Conservation (phyloP, 1,140 invertebrate species). For the Oreohelix idahoensis region DNA sequence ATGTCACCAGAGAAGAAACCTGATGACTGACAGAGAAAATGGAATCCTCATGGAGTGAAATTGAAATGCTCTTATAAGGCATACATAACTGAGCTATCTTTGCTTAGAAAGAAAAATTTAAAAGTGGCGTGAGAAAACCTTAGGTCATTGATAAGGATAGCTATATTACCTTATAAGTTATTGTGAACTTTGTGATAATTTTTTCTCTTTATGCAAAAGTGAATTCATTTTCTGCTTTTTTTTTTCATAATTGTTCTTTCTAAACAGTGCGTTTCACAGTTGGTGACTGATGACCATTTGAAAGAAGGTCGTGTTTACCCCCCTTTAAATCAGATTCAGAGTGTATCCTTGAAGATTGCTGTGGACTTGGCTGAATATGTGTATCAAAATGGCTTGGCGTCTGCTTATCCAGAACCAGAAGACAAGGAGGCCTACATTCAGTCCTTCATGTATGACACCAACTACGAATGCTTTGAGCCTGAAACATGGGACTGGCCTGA, state of each 20-base stretch:
- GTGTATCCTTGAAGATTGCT: slow-evolving; percentile 91
- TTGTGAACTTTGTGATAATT: no score
- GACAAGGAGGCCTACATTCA: slow-evolving; percentile 75
- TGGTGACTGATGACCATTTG: slow-evolving; percentile 88
- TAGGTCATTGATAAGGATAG: no score
- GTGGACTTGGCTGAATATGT: slow-evolving; percentile 87
- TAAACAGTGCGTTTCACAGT: slow-evolving; percentile 82
- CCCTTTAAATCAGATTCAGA: slow-evolving; percentile 87
- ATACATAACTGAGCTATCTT: no score
- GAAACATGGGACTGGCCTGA: slow-evolving; percentile 75
- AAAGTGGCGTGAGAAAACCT: no score
- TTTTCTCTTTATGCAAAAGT: no score
- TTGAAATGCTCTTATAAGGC: no score
- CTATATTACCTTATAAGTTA: no score
- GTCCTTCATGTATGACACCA: slow-evolving; percentile 74
- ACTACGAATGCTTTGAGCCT: slow-evolving; percentile 75
- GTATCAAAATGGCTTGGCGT: slow-evolving; percentile 79
- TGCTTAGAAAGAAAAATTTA: no score
- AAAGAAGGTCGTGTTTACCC: slow-evolving; percentile 92
- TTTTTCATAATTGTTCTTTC: slow-evolving; percentile 10
- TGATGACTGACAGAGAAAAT: no score
- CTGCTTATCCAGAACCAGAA: slow-evolving; percentile 75
- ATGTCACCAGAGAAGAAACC: no score
- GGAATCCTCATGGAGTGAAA: no score
- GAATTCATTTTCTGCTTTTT: no score